Base-by-base conservation (phyloP, 1,140 invertebrate species). In the Leptoteleia sp. region DNA sequence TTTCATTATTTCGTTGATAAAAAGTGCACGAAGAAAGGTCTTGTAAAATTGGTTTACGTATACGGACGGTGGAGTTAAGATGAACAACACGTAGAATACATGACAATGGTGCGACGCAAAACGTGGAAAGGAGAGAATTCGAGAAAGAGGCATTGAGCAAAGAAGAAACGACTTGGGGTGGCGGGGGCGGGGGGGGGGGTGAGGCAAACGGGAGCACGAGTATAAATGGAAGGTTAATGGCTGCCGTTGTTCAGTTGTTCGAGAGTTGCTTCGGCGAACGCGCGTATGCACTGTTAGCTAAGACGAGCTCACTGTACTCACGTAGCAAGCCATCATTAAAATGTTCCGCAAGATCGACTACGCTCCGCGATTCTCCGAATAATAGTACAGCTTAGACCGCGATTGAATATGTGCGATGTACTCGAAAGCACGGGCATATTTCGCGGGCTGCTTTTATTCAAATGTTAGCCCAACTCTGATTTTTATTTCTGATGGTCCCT, bases 271-370 rank as follows among this genome's bases (percentile, higher is more conserved):
- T 81, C 84, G 80, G 43, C 68, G 82, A 82, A 82, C 73, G 70
- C 61, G 79, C 76, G 77, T 80, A 82, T 82, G 83, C 83, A 82
- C 79, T 71, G 80, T 68, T 84, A 84, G 82, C 76, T 81, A 83
- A 86, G 83, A 84, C 82, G 81, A 81, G 78, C 48, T 68, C 16
- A 25, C 68, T 75, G 81, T 83, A 82, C 84, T 81, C 78, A 78
- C 79, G 80, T 73, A 78, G 82, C 87, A 87, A 89, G 83, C 82
- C 87, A 86, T 86, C 87, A 88, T 89, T 89, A 89, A 88, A 89
- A 88, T 86, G 86, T 89, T 89, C 86, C 86, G 84, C 84, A 87
- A 88, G 87, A 89, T 89, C 86, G 87, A 86, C 81, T 85, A 70
- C 79, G 76, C 68, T 59, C 72, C 57, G 73, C 73, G 82, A 80